Evolutionary conservation across 2,888 invertebrate species (phyloP), one percentile per base, ranked within the genome.

Genomic region (Archips crataeganus): DNA sequence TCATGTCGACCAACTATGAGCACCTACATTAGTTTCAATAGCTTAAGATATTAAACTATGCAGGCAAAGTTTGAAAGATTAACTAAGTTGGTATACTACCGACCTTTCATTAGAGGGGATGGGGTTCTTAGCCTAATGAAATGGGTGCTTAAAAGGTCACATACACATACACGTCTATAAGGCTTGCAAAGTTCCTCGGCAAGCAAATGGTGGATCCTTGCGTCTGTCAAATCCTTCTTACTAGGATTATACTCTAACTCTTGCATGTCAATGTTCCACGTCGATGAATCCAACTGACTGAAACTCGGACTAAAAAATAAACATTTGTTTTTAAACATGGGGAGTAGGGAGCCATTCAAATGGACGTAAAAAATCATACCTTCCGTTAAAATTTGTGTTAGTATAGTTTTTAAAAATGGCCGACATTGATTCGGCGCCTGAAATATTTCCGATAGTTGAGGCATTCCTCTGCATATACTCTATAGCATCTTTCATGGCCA

Each of bases 401-500:
- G 98, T 98, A 89, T 98, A 98, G 90, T 97, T 98, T 85, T 98
- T 96, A 91, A 98, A 98, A 84, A 98, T 97, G 73, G 98, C 98
- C 74, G 98, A 98, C 97, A 98, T 98, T 78, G 98, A 98, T 86
- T 98, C 98, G 4, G 98, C 97, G 72, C 97, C 97, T 71, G 97
- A 97, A 90, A 98, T 98, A 89, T 98, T 98, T 65, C 97, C 98
- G 80, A 98, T 97, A 0, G 97, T 98, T 10, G 97, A 98, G 10
- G 97, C 98, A 89, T 98, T 98, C 76, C 98, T 95, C 80, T 97
- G 96, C 96, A 98, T 98, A 81, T 98, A 97, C 83, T 98, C 98
- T 95, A 98, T 97, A 13, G 98, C 99, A 89, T 99, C 99, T 82
- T 97, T 96, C 97, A 98, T 98, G 34, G 98, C 98, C 80, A 99